Percentiles rank a stretch among this genome's conserved stretches.
Conservation (phyloP, 35 echinoderm and acorn worm species). For the Heliocidaris tuberculata region DNA sequence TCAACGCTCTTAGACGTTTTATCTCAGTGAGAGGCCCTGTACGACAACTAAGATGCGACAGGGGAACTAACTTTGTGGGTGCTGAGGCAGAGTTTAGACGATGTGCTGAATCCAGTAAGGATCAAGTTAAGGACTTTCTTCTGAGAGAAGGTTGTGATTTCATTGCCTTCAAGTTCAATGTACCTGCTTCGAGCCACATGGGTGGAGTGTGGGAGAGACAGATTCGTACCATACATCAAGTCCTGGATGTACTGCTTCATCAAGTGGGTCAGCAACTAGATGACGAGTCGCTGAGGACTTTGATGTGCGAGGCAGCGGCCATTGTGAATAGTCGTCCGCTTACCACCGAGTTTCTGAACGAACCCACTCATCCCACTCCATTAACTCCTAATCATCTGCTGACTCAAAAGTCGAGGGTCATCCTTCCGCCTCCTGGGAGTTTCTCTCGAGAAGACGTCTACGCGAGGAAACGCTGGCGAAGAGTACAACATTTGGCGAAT, state of each 20-base stretch:
- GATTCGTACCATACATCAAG: background rate
- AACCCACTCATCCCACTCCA: constrained; percentile 40
- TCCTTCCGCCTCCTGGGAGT: constrained; percentile 61
- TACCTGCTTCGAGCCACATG: constrained; percentile 62
- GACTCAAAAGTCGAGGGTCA: constrained; percentile 45
- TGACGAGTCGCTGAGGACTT: constrained; percentile 30
- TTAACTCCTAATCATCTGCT: constrained; percentile 45
- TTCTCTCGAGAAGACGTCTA: constrained; percentile 68
- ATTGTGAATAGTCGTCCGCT: constrained; percentile 66
- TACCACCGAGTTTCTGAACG: constrained; percentile 43
- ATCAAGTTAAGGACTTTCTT: constrained; percentile 38
- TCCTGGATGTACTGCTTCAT: constrained; percentile 33
- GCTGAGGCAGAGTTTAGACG: constrained; percentile 53
- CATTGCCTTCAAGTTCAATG: constrained; percentile 41
- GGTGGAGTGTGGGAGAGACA: constrained; percentile 51
- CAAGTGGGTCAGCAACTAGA: constrained; percentile 42
- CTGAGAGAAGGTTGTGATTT: constrained; percentile 55
- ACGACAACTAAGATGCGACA: constrained; percentile 63
- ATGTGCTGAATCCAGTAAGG: constrained; percentile 43
- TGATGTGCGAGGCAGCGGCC: constrained; percentile 41
- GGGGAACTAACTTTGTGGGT: constrained; percentile 71
- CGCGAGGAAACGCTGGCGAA: constrained; percentile 55
- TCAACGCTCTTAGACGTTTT: constrained; percentile 70
- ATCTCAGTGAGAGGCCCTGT: constrained; percentile 63
- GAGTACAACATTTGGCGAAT: constrained; percentile 61